These are phyloP conservation scores for Polymixis flavicincta DNA, from an alignment of 2,888 invertebrate species.

Conservation along the genomic window DNA sequence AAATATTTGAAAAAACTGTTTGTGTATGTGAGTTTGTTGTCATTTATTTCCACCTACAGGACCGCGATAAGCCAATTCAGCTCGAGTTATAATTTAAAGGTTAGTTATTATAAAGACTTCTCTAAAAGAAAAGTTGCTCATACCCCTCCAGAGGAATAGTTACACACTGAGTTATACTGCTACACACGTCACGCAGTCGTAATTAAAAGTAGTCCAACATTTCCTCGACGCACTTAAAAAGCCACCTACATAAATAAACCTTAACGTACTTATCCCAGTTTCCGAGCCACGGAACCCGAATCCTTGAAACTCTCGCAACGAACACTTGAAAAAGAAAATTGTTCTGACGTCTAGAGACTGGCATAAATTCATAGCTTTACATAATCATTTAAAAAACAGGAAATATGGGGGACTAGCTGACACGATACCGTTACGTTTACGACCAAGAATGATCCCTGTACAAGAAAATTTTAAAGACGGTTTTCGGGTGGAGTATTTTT, in stretches of 20 bases:
- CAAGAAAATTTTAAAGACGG: neutral
- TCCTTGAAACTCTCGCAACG: constrained; percentile 70
- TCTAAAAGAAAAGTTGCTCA: neutral
- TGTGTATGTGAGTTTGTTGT: too few relatives aligned
- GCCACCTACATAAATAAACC: constrained; percentile 42
- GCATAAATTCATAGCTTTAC: constrained; percentile 85
- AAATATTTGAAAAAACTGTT: too few relatives aligned
- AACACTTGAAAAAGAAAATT: constrained; percentile 82
- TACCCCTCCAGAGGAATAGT: neutral
- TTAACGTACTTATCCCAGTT: constrained; percentile 33
- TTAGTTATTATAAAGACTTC: neutral
- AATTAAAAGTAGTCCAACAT: constrained; percentile 41
- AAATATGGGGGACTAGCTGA: constrained; percentile 65
- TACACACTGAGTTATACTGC: neutral
- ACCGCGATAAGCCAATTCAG: too few relatives aligned
- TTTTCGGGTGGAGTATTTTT: constrained; percentile 27
- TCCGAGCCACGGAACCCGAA: constrained; percentile 60
- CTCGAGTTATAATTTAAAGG: too few relatives aligned
- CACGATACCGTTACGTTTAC: constrained; percentile 40
- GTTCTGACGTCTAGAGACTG: constrained; percentile 77
- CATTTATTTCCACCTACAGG: too few relatives aligned
- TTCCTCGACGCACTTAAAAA: constrained; percentile 31
- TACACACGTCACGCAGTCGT: constrained; percentile 20
- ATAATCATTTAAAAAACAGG: constrained; percentile 82
- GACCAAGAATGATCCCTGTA: constrained; percentile 48